These are phyloP conservation scores for Lagria hirta DNA, from an alignment of 2,888 invertebrate genomes.

Conservation along the genomic window DNA sequence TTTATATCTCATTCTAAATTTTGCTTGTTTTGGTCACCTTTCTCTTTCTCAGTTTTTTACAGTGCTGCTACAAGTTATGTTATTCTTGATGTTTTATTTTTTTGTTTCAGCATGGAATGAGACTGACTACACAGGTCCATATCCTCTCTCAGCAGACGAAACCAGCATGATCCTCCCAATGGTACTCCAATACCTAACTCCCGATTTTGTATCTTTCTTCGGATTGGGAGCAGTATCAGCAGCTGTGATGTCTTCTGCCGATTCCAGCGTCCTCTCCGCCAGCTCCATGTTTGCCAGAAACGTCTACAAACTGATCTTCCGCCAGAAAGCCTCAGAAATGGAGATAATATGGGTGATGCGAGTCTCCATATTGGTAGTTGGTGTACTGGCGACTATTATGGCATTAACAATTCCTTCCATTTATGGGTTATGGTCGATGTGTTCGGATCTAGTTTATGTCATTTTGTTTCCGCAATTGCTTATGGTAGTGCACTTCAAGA, in stretches of 20 bases:
- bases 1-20: too few relatives aligned
- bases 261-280: constrained; percentile 96
- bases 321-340: constrained; percentile 95
- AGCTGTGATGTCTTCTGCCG: constrained; percentile 99
- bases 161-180: constrained; percentile 95
- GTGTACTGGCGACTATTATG: constrained; percentile 90
- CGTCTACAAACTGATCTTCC: constrained; percentile 95
- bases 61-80: constrained; percentile 7
- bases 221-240: constrained; percentile 98
- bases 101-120: constrained; percentile 85
- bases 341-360: constrained; percentile 98
- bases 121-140: constrained; percentile 79
- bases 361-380: constrained; percentile 86
- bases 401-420: constrained; percentile 96
- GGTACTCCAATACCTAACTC: constrained; percentile 95
- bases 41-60: too few relatives aligned
- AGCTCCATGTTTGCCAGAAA: constrained; percentile 99
- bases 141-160: constrained; percentile 73
- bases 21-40: too few relatives aligned
- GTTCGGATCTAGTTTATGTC: constrained; percentile 98
- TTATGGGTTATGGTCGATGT: constrained; percentile 98
- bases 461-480: constrained; percentile 97
- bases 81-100: constrained; percentile 3
- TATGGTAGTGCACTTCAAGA: constrained; percentile 95
- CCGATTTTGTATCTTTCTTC: constrained; percentile 94